Percentiles rank a stretch among this genome's conserved stretches.
phyloP scores from a whole-genome alignment of 2,797 vertebrate genomes.

The Betta splendens region DNA sequence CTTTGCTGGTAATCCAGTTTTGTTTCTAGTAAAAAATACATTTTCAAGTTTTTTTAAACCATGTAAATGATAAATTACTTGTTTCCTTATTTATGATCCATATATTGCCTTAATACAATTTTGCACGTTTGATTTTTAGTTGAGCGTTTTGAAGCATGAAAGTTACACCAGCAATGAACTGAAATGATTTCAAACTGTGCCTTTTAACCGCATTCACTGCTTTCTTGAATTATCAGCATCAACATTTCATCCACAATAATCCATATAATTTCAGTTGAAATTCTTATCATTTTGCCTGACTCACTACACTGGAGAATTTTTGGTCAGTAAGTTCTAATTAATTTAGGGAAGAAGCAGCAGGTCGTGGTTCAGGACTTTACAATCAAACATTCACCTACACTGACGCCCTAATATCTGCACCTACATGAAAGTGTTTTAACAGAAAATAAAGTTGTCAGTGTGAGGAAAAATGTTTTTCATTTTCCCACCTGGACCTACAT shows the following conservation, averaged over 20 bases:
- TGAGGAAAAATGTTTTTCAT: slow-evolving; percentile 25
- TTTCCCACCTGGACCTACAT: slow-evolving; percentile 61
- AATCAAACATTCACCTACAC: not conserved
- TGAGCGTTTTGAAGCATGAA: not conserved
- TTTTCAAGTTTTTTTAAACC: not conserved
- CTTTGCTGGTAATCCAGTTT: slow-evolving; percentile 26
- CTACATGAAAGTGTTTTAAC: slow-evolving; percentile 7
- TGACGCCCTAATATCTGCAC: not conserved
- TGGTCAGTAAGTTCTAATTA: not conserved
- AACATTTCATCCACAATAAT: too few species aligned
- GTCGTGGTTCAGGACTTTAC: not conserved
- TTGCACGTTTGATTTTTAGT: not conserved
- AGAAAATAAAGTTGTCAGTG: slow-evolving; percentile 22
- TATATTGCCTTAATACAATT: too few species aligned
- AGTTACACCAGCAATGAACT: not conserved
- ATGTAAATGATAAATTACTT: too few species aligned
- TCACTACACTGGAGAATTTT: not conserved
- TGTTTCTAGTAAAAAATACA: too few species aligned
- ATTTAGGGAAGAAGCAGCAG: not conserved
- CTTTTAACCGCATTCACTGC: too few species aligned
- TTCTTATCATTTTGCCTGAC: too few species aligned
- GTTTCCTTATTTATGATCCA: not conserved
- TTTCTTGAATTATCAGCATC: too few species aligned
- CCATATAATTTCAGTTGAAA: too few species aligned
- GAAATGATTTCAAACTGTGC: not conserved